These are phyloP conservation scores for Sminthopsis crassicaudata DNA, from an alignment of 2,113 vertebrate species.

Conservation along the genomic window DNA sequence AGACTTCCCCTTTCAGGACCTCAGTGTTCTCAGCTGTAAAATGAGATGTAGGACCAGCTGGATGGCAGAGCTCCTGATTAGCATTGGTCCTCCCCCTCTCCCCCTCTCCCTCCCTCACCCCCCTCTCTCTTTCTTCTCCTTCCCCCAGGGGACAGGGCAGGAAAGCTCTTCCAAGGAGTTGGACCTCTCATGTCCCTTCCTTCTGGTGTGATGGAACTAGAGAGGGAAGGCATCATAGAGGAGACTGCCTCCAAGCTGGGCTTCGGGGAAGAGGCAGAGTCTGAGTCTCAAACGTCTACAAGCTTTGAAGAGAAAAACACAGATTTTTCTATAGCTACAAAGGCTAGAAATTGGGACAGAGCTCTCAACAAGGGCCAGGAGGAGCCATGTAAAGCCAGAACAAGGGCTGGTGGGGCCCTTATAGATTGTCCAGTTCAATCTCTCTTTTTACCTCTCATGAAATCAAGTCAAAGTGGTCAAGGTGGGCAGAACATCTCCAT, in stretches of 20 bases:
- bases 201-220: too few relatives aligned
- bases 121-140: too few relatives aligned
- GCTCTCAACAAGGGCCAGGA: too few relatives aligned
- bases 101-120: too few relatives aligned
- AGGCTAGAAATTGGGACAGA: too few relatives aligned
- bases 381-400: too few relatives aligned
- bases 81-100: rapidly evolving
- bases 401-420: background rate
- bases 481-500: background rate
- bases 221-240: background rate
- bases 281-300: too few relatives aligned
- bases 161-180: background rate
- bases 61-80: too few relatives aligned
- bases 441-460: background rate
- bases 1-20: rapidly evolving
- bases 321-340: too few relatives aligned
- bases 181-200: too few relatives aligned
- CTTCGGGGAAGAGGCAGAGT: rapidly evolving
- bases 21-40: background rate
- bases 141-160: background rate
- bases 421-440: background rate
- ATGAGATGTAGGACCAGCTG: background rate
- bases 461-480: background rate
- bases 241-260: rapidly evolving
- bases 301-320: too few relatives aligned